phyloP scores from a whole-genome alignment of 2,797 vertebrate species.

The Lates japonicus region DNA sequence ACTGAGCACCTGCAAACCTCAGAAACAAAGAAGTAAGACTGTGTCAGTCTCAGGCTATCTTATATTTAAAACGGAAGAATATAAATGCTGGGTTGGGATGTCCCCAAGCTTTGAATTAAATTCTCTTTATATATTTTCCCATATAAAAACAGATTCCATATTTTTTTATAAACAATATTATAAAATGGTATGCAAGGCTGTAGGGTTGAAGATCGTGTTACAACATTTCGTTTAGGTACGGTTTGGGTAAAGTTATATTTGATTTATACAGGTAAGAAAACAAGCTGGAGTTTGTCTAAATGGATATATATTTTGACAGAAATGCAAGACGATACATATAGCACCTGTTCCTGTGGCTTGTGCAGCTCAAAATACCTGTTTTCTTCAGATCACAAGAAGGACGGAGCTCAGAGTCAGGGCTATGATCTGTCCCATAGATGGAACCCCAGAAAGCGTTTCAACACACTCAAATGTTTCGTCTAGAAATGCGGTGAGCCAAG shows the following conservation, averaged over 20 bases:
- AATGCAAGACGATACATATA: no score
- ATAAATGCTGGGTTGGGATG: no score
- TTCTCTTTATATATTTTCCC: neutral
- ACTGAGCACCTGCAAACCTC: neutral
- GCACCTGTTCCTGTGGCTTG: neutral
- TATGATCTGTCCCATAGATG: slow-evolving; percentile 30
- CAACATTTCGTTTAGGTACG: neutral
- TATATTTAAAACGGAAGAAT: no score
- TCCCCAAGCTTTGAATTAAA: neutral
- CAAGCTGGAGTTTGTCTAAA: no score
- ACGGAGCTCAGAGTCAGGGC: neutral
- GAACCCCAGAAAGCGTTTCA: slow-evolving; percentile 44
- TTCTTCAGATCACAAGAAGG: neutral
- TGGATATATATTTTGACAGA: no score
- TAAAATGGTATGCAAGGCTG: neutral
- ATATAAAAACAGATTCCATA: neutral
- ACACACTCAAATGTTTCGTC: slow-evolving; percentile 8
- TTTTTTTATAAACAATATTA: no score
- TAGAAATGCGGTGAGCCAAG: slow-evolving; percentile 40
- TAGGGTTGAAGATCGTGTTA: neutral
- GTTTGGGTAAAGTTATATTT: neutral
- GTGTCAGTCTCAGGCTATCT: no score
- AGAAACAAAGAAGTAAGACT: neutral
- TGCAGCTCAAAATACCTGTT: neutral
- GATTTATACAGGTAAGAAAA: neutral